Conservation (phyloP, 2,113 vertebrate species). For the Lycaon pictus region DNA sequence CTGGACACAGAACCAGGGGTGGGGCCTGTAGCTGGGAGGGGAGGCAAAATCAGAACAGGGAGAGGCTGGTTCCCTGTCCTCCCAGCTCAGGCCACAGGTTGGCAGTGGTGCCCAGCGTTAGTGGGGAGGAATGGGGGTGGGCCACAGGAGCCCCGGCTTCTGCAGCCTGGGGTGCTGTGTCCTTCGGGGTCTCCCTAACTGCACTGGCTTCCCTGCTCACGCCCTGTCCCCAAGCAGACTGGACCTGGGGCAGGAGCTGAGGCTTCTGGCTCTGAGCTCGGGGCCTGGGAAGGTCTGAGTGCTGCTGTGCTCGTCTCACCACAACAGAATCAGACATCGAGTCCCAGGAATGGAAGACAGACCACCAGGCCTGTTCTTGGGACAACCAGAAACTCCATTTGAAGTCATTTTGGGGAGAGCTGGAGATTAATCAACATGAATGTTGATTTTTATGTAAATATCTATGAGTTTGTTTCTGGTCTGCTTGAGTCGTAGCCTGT, state of each 20-base stretch:
- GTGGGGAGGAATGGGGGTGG: neutral
- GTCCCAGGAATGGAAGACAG: neutral
- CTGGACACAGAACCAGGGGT: neutral
- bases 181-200: rapidly evolving
- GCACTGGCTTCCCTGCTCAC: neutral
- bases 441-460: neutral
- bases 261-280: neutral
- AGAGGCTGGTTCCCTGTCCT: neutral
- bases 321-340: neutral
- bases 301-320: neutral
- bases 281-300: neutral
- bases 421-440: neutral
- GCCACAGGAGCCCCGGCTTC: neutral
- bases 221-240: rapidly evolving
- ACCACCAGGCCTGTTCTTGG: neutral
- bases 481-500: neutral
- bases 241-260: neutral
- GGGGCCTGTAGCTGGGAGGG: neutral
- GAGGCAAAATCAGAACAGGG: neutral
- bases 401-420: neutral
- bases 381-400: neutral
- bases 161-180: neutral
- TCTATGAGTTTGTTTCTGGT: neutral
- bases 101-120: neutral
- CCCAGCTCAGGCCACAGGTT: neutral